Percentiles rank a stretch among this genome's conserved stretches.
These are phyloP conservation scores for Ylistrum balloti DNA, from an alignment of 1,140 invertebrate species.

Conservation along the genomic window DNA sequence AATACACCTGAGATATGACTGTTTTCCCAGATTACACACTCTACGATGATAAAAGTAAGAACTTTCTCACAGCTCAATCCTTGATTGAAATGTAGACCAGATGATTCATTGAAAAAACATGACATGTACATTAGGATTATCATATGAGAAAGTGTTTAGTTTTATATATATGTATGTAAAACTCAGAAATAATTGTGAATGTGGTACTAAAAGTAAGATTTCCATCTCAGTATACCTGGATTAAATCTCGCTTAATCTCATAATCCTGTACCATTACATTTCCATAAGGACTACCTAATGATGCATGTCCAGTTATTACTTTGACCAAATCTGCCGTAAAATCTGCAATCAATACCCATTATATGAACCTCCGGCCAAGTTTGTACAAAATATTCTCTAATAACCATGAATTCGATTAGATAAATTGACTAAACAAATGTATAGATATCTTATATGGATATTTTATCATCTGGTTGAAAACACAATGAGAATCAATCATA, in stretches of 20 bases:
- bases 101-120: conserved; percentile 33
- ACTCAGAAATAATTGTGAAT: conserved; percentile 11
- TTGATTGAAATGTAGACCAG: background rate
- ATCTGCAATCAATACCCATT: background rate
- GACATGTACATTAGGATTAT: conserved; percentile 9
- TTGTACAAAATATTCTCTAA: background rate
- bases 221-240: background rate
- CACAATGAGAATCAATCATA: background rate
- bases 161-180: background rate
- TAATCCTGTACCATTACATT: conserved; percentile 2
- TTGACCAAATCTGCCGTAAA: background rate
- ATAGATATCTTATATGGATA: background rate
- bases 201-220: background rate
- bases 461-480: background rate
- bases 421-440: background rate
- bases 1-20: background rate
- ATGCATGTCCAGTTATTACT: conserved; percentile 31
- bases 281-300: background rate
- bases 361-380: conserved; percentile 14
- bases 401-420: background rate
- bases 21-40: background rate
- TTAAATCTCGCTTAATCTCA: conserved; percentile 12
- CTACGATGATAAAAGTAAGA: background rate
- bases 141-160: background rate
- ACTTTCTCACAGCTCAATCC: background rate